A percentile compares a stretch with the other conserved stretches of the same genome.
These are phyloP conservation scores for Gryllus longicercus DNA, from an alignment of 2,888 invertebrate species.

Conservation along the genomic window DNA sequence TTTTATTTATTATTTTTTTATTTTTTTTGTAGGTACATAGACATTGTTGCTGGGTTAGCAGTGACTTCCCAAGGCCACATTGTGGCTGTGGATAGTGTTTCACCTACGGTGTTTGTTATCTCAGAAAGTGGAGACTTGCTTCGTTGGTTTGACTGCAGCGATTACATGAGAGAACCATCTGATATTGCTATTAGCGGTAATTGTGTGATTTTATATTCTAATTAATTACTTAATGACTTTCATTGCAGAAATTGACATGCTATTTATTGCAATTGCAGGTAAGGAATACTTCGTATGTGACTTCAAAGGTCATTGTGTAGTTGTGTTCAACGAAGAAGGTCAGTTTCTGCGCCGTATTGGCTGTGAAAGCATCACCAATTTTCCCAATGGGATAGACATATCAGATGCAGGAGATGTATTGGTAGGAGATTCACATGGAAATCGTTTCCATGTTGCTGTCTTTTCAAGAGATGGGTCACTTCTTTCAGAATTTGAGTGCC, in stretches of 20 bases:
- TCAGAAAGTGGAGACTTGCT: slow-evolving; percentile 88
- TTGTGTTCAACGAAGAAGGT: slow-evolving; percentile 91
- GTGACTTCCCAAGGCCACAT: slow-evolving; percentile 90
- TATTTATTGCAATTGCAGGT: slow-evolving; percentile 53
- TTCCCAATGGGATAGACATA: slow-evolving; percentile 96
- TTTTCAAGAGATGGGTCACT: slow-evolving; percentile 84
- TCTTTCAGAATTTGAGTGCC: slow-evolving; percentile 92
- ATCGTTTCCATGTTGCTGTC: slow-evolving; percentile 95
- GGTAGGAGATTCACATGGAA: slow-evolving; percentile 95
- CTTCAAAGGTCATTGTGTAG: slow-evolving; percentile 97
- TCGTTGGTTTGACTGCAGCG: slow-evolving; percentile 96
- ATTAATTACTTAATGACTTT: neutral
- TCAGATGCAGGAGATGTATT: slow-evolving; percentile 95
- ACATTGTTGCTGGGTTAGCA: slow-evolving; percentile 90
- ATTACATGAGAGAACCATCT: slow-evolving; percentile 96
- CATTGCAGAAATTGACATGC: slow-evolving; percentile 21
- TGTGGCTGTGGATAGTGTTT: slow-evolving; percentile 95
- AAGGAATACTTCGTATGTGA: slow-evolving; percentile 95
- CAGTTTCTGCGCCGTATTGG: slow-evolving; percentile 90
- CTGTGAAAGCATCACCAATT: slow-evolving; percentile 92
- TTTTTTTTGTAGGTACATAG: slow-evolving; percentile 61
- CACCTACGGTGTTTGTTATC: slow-evolving; percentile 92
- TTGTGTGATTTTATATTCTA: slow-evolving; percentile 35
- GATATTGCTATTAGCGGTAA: slow-evolving; percentile 92
- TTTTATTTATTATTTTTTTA: slow-evolving; percentile 21